These are phyloP conservation scores for Eulemur rubriventer DNA, from an alignment of 2,797 vertebrate genomes.

Conservation along the genomic window DNA sequence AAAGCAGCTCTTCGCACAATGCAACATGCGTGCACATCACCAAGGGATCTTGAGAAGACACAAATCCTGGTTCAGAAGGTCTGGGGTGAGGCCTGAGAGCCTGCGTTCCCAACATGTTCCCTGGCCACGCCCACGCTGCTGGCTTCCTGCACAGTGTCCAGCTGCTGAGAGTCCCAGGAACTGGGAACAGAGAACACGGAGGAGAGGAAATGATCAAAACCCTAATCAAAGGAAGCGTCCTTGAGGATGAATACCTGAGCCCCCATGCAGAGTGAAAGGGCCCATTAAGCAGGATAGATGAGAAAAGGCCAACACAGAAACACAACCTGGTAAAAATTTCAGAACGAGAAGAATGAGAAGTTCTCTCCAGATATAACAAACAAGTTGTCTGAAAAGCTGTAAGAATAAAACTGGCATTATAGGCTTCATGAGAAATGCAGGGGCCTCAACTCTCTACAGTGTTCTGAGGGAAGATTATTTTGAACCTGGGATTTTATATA, in stretches of 20 bases:
- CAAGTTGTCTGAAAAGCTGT: background rate
- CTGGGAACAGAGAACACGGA: background rate
- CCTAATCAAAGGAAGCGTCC: background rate
- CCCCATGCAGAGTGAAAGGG: background rate
- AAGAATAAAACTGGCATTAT: background rate
- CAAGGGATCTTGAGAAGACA: background rate
- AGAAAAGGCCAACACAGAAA: background rate
- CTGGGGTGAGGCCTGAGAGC: background rate
- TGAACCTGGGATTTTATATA: constrained; percentile 21
- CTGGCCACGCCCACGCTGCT: background rate
- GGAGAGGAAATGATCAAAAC: background rate
- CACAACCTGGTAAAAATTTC: background rate
- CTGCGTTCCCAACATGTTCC: background rate
- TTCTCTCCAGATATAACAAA: background rate
- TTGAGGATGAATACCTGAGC: background rate
- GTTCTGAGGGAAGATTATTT: background rate
- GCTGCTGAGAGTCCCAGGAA: background rate
- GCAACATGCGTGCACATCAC: rapidly evolving
- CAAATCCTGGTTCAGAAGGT: background rate
- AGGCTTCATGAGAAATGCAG: background rate
- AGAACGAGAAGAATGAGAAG: background rate
- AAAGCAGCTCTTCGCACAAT: background rate
- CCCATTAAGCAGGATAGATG: background rate
- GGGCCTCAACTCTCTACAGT: background rate
- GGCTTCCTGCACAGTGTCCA: background rate